Evolutionary conservation across 2,888 invertebrate genomes (phyloP).

Genomic region (Ectemnius cavifrons): DNA sequence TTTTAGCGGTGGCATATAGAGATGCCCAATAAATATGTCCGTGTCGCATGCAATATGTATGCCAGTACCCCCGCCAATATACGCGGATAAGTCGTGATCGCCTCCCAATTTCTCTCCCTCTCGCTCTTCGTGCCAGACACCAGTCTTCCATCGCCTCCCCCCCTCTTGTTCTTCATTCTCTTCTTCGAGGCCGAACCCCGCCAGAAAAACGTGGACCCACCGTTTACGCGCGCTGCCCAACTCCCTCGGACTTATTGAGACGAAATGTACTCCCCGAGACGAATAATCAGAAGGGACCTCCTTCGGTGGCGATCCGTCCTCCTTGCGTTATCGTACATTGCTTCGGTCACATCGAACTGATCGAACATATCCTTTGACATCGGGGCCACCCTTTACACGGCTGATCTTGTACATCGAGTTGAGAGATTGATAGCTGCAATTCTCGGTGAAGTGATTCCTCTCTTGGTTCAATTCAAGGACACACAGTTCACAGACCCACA

Average conservation of each 20-base stretch:
- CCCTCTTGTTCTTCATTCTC: conserved; percentile 37
- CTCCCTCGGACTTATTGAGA: conserved; percentile 61
- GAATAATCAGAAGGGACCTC: conserved; percentile 51
- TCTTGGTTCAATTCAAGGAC: too few relatives aligned
- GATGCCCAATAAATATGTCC: conserved; percentile 75
- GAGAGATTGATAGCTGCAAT: too few relatives aligned
- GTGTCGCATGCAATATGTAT: conserved; percentile 74
- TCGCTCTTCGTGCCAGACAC: conserved; percentile 4
- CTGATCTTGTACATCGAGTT: too few relatives aligned
- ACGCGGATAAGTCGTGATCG: conserved; percentile 56
- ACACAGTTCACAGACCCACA: too few relatives aligned
- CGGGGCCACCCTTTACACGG: conserved; percentile 6
- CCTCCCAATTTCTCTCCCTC: conserved; percentile 42
- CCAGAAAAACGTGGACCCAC: conserved; percentile 40
- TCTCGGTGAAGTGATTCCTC: too few relatives aligned
- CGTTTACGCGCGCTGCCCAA: conserved; percentile 47
- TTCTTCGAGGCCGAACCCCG: conserved; percentile 19
- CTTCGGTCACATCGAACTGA: too few relatives aligned
- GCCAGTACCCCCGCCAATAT: conserved; percentile 64
- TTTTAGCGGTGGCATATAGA: conserved; percentile 68
- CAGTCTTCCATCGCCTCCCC: conserved; percentile 21
- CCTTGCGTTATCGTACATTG: conserved; percentile 44
- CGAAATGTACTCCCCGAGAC: conserved; percentile 53
- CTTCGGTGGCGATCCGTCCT: conserved; percentile 40
- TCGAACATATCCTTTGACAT: conserved; percentile 35